A percentile compares a stretch with the other conserved stretches of the same genome.
Conservation (phyloP, 2,888 invertebrate species). For the Pseudeuparius sepicola region DNA sequence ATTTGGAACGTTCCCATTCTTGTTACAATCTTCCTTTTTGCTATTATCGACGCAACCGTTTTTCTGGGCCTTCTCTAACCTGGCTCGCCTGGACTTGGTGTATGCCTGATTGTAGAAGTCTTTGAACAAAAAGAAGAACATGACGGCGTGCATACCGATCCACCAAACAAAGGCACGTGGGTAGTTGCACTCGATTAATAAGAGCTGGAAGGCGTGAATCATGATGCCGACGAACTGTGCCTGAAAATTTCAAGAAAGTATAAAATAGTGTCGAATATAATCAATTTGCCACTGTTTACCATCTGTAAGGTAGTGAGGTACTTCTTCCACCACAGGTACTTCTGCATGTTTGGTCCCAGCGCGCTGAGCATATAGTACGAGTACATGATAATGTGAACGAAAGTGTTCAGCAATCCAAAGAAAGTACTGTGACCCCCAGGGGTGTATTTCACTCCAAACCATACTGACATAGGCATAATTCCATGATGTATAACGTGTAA, state of each 20-base stretch:
- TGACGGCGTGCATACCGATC: slow-evolving; percentile 91
- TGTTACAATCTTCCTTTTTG: no score
- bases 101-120: slow-evolving; percentile 87
- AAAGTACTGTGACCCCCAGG: slow-evolving; percentile 95
- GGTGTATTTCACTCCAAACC: slow-evolving; percentile 95
- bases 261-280: neutral
- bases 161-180: slow-evolving; percentile 91
- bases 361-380: slow-evolving; percentile 86
- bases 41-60: slow-evolving; percentile 16
- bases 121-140: slow-evolving; percentile 93
- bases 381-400: slow-evolving; percentile 97
- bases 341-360: slow-evolving; percentile 76
- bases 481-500: slow-evolving; percentile 95
- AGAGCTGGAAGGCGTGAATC: slow-evolving; percentile 84
- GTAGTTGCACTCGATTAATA: slow-evolving; percentile 87
- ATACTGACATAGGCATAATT: slow-evolving; percentile 94
- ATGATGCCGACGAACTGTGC: slow-evolving; percentile 84
- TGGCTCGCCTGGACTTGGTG: slow-evolving; percentile 30
- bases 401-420: slow-evolving; percentile 89
- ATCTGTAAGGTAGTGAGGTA: slow-evolving; percentile 88
- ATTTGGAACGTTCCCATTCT: slow-evolving; percentile 21
- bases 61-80: slow-evolving; percentile 27
- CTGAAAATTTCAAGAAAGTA: slow-evolving; percentile 40
- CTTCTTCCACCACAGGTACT: slow-evolving; percentile 93
- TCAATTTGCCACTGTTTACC: slow-evolving; percentile 48